Base-by-base conservation (phyloP, 1,140 invertebrate genomes). In the Tetragonula clypearis region DNA sequence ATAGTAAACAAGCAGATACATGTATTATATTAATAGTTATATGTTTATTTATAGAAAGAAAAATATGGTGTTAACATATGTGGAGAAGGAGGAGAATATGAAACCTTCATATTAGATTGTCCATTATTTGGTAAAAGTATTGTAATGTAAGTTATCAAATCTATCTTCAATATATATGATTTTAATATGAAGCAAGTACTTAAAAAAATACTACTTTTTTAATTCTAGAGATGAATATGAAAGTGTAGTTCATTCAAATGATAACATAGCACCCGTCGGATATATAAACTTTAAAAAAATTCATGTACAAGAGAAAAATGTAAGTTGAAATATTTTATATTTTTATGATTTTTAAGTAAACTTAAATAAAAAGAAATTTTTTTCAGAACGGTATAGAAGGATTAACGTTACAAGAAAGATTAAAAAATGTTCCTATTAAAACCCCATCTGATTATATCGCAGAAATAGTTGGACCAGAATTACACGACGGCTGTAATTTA, bases 31-130 rank as follows among this genome's bases (percentile, higher is more conserved):
- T 17, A 49, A 60, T 58, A n/a, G 17, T 2, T 84, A 72, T 19
- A 84, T 85, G 86, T 86, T 86, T 86, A 88, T 92, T 95, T 96
- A 77, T 94, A 97, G 96, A 97, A 98, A 93, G 97, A 98, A 95
- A 98, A 99, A 95, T 99, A 98, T 95, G 98, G 98, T 30, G 95
- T 99, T 83, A 99, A 99, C 96, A 97, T 99, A 71, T 99, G 99
- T 95, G 99, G 99, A 68, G 99, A 99, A 96, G 99, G 99, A 66
- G 99, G 99, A 73, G 99, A 99, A 95, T 99, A 99, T 95, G 99
- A 99, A 95, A 99, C 99, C 56, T 98, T 99, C 93, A 99, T 99
- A 21, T 95, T 99, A 82, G 98, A 99, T 95, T 99, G 99, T 95
- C 99, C 99, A 30, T 95, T 99, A 69, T 99, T 99, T 95, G 97